Evolutionary conservation across 92 coral and sea anemone species (phyloP).

Genomic region (Epizoanthus fatuus): DNA sequence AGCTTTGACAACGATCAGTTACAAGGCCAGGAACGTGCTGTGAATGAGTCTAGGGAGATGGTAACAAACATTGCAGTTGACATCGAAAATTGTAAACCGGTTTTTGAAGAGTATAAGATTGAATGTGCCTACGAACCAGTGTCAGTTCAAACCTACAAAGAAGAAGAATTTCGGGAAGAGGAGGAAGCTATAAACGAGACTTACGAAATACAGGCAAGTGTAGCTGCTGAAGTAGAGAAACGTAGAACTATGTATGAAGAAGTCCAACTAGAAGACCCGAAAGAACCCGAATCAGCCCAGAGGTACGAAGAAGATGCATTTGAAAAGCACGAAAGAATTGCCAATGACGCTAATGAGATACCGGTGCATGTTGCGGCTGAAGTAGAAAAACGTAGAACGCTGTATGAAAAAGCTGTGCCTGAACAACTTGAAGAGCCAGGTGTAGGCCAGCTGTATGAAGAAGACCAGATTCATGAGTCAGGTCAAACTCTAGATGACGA

Average conservation of each 20-base stretch:
- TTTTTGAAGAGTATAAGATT: neutral
- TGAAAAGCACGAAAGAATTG: neutral
- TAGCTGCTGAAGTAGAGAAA: conserved; percentile 33
- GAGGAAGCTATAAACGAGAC: conserved; percentile 2
- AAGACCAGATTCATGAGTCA: neutral
- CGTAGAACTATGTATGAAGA: conserved; percentile 22
- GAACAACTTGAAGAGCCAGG: neutral
- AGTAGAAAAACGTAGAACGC: neutral
- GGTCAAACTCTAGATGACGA: neutral
- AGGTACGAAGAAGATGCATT: conserved; percentile 58
- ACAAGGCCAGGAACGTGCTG: neutral
- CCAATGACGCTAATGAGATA: neutral
- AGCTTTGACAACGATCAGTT: too few species aligned
- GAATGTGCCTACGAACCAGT: conserved; percentile 1
- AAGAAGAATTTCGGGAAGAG: conserved; percentile 13
- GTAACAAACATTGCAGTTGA: neutral
- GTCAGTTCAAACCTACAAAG: conserved; percentile 3
- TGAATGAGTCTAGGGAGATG: conserved; percentile 10
- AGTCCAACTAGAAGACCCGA: neutral
- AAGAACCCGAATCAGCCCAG: conserved; percentile 24
- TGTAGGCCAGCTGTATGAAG: conserved; percentile 6
- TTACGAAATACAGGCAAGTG: neutral
- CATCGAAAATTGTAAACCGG: conserved; percentile 6
- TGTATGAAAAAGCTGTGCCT: conserved; percentile 6
- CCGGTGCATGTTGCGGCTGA: conserved; percentile 50